phyloP scores from a whole-genome alignment of 2,888 invertebrate genomes.

The Drosophila cracens region DNA sequence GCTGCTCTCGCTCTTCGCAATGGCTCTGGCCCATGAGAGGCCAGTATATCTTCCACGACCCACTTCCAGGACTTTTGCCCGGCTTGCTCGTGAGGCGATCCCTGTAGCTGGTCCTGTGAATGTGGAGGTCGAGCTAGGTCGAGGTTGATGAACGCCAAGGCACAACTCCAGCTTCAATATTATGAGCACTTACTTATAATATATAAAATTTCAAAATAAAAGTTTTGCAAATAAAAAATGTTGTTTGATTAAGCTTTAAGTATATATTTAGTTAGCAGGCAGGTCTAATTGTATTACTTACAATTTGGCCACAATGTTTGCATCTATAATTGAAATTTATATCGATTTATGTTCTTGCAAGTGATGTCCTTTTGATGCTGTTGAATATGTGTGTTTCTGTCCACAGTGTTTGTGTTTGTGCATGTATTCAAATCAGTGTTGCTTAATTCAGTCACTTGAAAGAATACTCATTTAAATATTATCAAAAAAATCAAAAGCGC shows the following conservation, averaged over 20 bases:
- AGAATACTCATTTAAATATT: constrained; percentile 33
- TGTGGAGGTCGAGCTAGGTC: background rate
- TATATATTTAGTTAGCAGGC: background rate
- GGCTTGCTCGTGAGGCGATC: constrained; percentile 30
- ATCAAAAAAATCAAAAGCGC: constrained; percentile 75
- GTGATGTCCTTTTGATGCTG: background rate
- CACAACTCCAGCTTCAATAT: background rate
- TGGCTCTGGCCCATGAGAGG: constrained; percentile 17
- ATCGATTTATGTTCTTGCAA: background rate
- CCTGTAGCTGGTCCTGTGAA: constrained; percentile 1
- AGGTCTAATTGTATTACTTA: background rate
- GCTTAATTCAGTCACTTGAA: constrained; percentile 10
- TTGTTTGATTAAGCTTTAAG: background rate
- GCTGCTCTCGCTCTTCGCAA: constrained; percentile 23
- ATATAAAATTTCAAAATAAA: background rate
- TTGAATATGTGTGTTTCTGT: background rate
- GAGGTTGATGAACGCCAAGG: background rate
- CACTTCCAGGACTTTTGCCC: constrained; percentile 8
- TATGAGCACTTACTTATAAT: background rate
- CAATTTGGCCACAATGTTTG: background rate
- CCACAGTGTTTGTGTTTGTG: background rate
- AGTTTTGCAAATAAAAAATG: background rate
- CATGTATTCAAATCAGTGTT: constrained; percentile 18
- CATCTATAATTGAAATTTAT: background rate
- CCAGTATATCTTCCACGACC: constrained; percentile 19